A percentile compares a stretch with the other conserved stretches of the same genome.
phyloP scores from a whole-genome alignment of 37 sponge, comb jelly and placozoan species.

The Ephydatia muelleri region DNA sequence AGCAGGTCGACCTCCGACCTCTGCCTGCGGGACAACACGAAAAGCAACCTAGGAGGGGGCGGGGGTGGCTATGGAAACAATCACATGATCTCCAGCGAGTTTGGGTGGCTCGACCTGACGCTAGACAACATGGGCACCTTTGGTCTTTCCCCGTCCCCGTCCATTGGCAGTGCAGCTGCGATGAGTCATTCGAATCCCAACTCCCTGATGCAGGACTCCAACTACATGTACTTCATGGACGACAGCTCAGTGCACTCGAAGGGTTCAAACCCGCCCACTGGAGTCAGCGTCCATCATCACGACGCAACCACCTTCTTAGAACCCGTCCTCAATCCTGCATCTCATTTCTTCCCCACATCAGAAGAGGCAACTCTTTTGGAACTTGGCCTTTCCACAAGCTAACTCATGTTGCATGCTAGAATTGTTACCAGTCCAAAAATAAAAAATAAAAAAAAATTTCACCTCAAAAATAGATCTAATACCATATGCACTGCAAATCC shows the following conservation, averaged over 20 bases:
- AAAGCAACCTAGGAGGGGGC: neutral
- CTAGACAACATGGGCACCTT: slow-evolving; percentile 9
- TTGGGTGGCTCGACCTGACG: slow-evolving; percentile 58
- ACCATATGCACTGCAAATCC: no score
- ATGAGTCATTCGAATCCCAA: slow-evolving; percentile 44
- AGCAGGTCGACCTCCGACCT: slow-evolving; percentile 39
- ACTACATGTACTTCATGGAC: slow-evolving; percentile 46
- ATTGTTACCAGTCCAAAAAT: no score
- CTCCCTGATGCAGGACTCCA: slow-evolving; percentile 45
- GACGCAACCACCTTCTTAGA: slow-evolving; percentile 7
- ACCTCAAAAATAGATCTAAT: no score
- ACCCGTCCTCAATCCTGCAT: neutral
- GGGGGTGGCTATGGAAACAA: neutral
- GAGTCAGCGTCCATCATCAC: neutral
- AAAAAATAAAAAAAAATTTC: no score
- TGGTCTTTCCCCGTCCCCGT: slow-evolving; percentile 2
- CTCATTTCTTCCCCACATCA: slow-evolving; percentile 3
- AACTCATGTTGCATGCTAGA: neutral
- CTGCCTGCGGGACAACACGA: slow-evolving; percentile 2
- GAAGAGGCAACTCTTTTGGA: slow-evolving; percentile 29
- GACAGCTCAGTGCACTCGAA: neutral
- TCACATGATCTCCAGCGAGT: slow-evolving; percentile 13
- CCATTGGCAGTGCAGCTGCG: neutral
- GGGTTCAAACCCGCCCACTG: slow-evolving; percentile 17
- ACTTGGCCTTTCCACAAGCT: slow-evolving; percentile 42